Percentiles rank a stretch among this genome's conserved stretches.
These are phyloP conservation scores for Aegithalos caudatus DNA, from an alignment of 2,113 vertebrate genomes.

Conservation along the genomic window DNA sequence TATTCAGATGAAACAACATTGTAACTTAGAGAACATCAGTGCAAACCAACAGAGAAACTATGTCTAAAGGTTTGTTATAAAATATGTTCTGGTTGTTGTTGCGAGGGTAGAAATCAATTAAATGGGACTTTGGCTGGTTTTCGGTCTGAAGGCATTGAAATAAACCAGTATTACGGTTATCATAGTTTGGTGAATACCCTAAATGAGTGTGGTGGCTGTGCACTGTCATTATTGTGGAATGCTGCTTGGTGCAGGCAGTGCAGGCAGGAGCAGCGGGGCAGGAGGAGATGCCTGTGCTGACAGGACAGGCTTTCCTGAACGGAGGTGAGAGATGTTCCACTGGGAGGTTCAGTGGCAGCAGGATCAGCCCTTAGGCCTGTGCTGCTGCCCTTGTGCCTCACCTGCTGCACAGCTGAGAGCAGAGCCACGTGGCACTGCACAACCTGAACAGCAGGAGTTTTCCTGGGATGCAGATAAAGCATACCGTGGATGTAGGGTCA, in stretches of 20 bases:
- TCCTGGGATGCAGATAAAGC: background rate
- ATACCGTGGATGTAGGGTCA: background rate
- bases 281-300: background rate
- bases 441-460: background rate
- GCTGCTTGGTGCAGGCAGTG: background rate
- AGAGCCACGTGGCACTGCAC: background rate
- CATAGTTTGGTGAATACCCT: background rate
- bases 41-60: background rate
- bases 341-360: background rate
- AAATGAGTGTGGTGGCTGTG: background rate
- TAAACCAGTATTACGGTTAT: background rate
- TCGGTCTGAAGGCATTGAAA: background rate
- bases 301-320: too few relatives aligned
- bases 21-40: background rate
- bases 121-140: background rate
- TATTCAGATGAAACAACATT: background rate
- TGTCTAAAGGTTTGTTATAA: background rate
- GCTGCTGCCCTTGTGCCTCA: background rate
- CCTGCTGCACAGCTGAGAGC: background rate
- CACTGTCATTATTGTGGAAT: too few relatives aligned
- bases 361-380: background rate
- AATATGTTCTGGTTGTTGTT: background rate
- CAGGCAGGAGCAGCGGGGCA: background rate
- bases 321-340: rapidly evolving
- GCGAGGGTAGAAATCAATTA: background rate